Evolutionary conservation across 2,113 vertebrate species (phyloP).

Genomic region (Rhynchomys soricoides): DNA sequence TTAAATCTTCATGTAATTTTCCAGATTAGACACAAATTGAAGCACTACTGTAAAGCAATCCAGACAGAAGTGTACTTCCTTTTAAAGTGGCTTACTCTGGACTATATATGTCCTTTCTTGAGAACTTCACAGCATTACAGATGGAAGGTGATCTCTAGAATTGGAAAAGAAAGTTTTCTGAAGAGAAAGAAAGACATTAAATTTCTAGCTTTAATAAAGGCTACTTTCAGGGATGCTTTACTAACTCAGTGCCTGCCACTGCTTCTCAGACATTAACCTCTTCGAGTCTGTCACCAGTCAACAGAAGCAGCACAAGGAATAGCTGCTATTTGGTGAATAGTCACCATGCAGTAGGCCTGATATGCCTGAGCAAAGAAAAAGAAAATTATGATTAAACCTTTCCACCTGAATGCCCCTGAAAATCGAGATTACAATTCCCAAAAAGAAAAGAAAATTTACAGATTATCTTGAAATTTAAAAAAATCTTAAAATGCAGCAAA

Average conservation of each 20-base stretch:
- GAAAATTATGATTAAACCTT: neutral
- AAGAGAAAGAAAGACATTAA: neutral
- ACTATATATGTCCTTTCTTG: neutral
- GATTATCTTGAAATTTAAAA: neutral
- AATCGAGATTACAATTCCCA: neutral
- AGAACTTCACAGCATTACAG: neutral
- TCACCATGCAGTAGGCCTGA: neutral
- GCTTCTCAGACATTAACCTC: neutral
- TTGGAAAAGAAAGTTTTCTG: neutral
- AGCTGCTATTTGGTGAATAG: neutral
- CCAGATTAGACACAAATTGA: neutral
- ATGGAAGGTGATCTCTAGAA: constrained; percentile 20
- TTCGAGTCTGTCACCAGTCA: neutral
- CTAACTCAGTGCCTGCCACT: neutral
- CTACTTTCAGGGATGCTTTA: neutral
- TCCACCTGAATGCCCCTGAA: neutral
- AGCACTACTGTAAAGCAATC: neutral
- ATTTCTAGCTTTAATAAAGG: neutral
- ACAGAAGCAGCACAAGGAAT: neutral
- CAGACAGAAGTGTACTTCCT: neutral
- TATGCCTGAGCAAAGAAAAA: neutral
- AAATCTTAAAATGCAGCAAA: neutral
- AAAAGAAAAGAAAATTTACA: neutral
- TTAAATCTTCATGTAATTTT: neutral
- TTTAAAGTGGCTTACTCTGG: neutral